phyloP scores from a whole-genome alignment of 2,797 vertebrate species.

The Lycodopsis pacificus region DNA sequence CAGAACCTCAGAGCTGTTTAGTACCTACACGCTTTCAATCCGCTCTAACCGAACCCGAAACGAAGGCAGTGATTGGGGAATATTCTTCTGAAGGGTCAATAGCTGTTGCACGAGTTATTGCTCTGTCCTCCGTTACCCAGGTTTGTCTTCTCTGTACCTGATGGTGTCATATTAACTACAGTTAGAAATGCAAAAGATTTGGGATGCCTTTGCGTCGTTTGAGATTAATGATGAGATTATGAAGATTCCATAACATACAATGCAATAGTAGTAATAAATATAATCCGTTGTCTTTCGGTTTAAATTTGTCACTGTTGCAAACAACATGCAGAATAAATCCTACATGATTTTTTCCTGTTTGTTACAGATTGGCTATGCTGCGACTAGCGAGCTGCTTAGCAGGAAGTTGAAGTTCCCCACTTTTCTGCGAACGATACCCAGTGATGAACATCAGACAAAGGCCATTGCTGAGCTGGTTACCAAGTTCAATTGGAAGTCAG shows the following conservation, averaged over 20 bases:
- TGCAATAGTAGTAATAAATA: not conserved
- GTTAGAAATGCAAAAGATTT: not conserved
- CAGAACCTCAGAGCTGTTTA: constrained; percentile 22
- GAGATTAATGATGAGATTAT: not conserved
- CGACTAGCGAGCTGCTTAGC: constrained; percentile 68
- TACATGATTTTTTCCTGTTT: constrained; percentile 12
- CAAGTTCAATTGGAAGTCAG: constrained; percentile 58
- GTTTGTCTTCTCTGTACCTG: constrained; percentile 44
- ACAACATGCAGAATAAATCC: not conserved
- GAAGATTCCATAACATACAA: not conserved
- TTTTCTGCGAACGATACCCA: constrained; percentile 68
- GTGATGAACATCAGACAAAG: constrained; percentile 62
- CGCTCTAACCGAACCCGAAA: constrained; percentile 20
- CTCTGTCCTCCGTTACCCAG: constrained; percentile 70
- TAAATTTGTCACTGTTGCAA: not conserved
- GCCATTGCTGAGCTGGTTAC: constrained; percentile 60
- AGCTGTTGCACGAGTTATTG: constrained; percentile 62
- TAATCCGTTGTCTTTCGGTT: not conserved
- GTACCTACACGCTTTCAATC: not conserved
- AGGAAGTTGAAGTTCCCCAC: constrained; percentile 71
- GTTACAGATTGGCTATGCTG: constrained; percentile 66
- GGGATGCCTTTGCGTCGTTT: not conserved
- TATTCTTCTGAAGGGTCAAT: constrained; percentile 60
- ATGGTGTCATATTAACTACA: not conserved
- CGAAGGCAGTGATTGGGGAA: constrained; percentile 69